These are phyloP conservation scores for Calosoma granatense DNA, from an alignment of 1,140 invertebrate species.

Conservation along the genomic window DNA sequence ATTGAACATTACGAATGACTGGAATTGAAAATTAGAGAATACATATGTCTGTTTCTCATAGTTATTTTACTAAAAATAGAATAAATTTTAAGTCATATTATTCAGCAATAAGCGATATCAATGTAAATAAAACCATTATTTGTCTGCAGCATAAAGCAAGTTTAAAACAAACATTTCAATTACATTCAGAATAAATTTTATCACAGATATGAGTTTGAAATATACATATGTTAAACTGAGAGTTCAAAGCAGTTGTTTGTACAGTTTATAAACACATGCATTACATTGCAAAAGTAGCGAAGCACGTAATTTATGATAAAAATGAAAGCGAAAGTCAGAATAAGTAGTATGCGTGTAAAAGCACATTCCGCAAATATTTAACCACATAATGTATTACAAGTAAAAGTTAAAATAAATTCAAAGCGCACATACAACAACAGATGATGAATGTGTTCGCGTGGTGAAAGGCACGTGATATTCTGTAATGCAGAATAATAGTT, in stretches of 20 bases:
- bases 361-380: not conserved
- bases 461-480: too few relatives aligned
- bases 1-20: not conserved
- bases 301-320: too few relatives aligned
- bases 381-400: too few relatives aligned
- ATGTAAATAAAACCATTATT: not conserved
- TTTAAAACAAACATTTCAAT: not conserved
- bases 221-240: not conserved
- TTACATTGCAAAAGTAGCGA: too few relatives aligned
- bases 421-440: too few relatives aligned
- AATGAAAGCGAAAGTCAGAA: too few relatives aligned
- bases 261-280: not conserved
- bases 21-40: not conserved
- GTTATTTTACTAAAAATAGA: not conserved
- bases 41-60: too few relatives aligned
- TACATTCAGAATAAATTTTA: not conserved
- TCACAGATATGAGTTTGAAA: not conserved
- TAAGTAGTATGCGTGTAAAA: not conserved
- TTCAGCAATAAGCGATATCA: not conserved
- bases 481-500: too few relatives aligned
- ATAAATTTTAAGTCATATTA: not conserved
- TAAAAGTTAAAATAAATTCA: too few relatives aligned
- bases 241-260: not conserved
- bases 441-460: too few relatives aligned
- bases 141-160: too few relatives aligned